A percentile compares a stretch with the other conserved stretches of the same genome.
phyloP scores from a whole-genome alignment of 2,797 vertebrate genomes.

The Vireo griseus region DNA sequence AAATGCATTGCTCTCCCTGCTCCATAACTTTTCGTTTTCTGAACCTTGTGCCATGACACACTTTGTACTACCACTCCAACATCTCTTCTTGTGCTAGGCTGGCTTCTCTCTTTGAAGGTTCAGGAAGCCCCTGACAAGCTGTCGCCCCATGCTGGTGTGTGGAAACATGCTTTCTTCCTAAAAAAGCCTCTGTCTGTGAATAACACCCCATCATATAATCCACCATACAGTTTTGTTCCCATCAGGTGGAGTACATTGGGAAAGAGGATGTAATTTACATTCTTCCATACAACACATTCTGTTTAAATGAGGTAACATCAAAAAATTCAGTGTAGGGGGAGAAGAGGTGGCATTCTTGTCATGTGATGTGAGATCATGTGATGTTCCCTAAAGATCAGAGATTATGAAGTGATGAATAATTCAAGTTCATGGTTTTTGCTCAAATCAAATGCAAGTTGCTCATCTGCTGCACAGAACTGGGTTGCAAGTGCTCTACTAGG shows the following conservation, averaged over 20 bases:
- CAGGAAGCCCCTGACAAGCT: background rate
- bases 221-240: background rate
- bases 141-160: background rate
- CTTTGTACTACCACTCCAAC: background rate
- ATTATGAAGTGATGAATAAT: background rate
- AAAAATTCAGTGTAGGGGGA: background rate
- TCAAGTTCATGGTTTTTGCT: background rate
- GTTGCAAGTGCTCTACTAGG: background rate
- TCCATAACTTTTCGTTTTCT: background rate
- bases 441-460: background rate
- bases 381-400: background rate
- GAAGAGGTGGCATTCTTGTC: background rate
- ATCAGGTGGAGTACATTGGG: accelerated
- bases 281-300: background rate
- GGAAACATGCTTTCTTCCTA: background rate
- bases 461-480: background rate
- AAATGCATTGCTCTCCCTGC: background rate
- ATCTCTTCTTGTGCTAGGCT: background rate
- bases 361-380: background rate
- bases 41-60: background rate
- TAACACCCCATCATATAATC: background rate
- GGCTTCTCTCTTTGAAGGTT: background rate
- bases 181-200: background rate
- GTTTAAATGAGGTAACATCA: background rate
- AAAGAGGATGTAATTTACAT: background rate